phyloP scores from a whole-genome alignment of 1,140 invertebrate species.

The Trichoplusia ni region DNA sequence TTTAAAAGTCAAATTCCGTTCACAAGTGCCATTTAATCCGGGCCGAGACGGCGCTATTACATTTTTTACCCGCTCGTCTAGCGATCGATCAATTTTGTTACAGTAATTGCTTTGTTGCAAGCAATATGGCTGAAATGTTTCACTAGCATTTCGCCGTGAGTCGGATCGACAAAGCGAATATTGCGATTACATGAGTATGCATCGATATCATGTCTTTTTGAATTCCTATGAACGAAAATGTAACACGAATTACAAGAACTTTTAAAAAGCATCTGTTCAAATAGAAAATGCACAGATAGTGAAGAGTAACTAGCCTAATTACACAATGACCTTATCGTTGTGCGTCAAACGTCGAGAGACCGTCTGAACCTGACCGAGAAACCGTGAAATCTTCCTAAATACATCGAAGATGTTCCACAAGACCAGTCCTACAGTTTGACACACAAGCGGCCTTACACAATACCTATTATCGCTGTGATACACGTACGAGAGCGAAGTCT shows the following conservation, averaged over 20 bases:
- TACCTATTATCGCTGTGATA: slow-evolving; percentile 80
- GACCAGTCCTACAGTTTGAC: slow-evolving; percentile 57
- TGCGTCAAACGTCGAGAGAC: slow-evolving; percentile 56
- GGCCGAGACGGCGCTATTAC: not conserved
- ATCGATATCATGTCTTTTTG: slow-evolving; percentile 11
- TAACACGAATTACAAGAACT: slow-evolving; percentile 20
- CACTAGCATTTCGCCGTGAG: slow-evolving; percentile 1
- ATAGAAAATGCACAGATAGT: slow-evolving; percentile 63
- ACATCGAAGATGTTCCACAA: slow-evolving; percentile 29
- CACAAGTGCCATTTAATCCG: not conserved
- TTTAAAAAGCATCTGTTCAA: slow-evolving; percentile 59
- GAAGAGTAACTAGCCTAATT: slow-evolving; percentile 64
- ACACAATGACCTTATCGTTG: slow-evolving; percentile 56
- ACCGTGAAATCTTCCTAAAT: slow-evolving; percentile 19
- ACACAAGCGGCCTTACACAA: slow-evolving; percentile 59
- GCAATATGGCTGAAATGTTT: not conserved
- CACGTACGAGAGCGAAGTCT: slow-evolving; percentile 68
- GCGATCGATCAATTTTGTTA: slow-evolving; percentile 4
- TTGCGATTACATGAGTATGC: slow-evolving; percentile 14
- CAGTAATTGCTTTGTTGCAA: not conserved
- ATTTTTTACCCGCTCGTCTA: not conserved
- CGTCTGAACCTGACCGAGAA: slow-evolving; percentile 45
- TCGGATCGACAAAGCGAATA: slow-evolving; percentile 6
- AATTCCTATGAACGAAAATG: slow-evolving; percentile 12
- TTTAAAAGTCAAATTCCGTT: slow-evolving; percentile 8